These are phyloP conservation scores for Philypnodon macrostomus DNA, from an alignment of 2,797 vertebrate species.

Conservation along the genomic window DNA sequence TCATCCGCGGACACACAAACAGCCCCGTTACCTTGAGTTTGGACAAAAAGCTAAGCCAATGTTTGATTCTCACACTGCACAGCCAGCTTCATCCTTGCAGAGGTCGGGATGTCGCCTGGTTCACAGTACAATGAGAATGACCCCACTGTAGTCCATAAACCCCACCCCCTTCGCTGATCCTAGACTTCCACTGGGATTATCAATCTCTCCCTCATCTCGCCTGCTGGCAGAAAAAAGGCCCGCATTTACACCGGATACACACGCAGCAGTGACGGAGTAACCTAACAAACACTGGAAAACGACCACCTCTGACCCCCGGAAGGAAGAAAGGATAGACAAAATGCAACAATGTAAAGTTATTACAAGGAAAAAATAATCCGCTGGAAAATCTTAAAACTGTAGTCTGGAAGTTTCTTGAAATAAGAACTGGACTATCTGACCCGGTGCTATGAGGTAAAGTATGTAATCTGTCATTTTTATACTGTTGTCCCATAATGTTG, in stretches of 20 bases:
- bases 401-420: too few species aligned
- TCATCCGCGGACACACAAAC: slow-evolving; percentile 22
- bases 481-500: too few species aligned
- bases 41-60: slow-evolving; percentile 25
- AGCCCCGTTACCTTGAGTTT: slow-evolving; percentile 50
- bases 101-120: slow-evolving; percentile 71
- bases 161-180: slow-evolving; percentile 18
- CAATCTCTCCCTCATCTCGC: slow-evolving; percentile 40
- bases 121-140: slow-evolving; percentile 72
- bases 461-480: neutral
- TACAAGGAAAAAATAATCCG: neutral
- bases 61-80: slow-evolving; percentile 45
- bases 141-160: slow-evolving; percentile 34
- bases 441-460: too few species aligned
- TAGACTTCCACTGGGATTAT: slow-evolving; percentile 55
- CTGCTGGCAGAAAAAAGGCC: slow-evolving; percentile 59
- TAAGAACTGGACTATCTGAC: too few species aligned
- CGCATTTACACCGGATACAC: slow-evolving; percentile 60
- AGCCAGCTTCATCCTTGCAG: slow-evolving; percentile 55
- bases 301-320: slow-evolving; percentile 47
- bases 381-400: too few species aligned
- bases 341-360: slow-evolving; percentile 1
- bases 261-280: slow-evolving; percentile 57
- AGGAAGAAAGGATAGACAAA: slow-evolving; percentile 7
- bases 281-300: slow-evolving; percentile 71